Conservation (phyloP, 2,888 invertebrate species). For the Hymenopus coronatus region DNA sequence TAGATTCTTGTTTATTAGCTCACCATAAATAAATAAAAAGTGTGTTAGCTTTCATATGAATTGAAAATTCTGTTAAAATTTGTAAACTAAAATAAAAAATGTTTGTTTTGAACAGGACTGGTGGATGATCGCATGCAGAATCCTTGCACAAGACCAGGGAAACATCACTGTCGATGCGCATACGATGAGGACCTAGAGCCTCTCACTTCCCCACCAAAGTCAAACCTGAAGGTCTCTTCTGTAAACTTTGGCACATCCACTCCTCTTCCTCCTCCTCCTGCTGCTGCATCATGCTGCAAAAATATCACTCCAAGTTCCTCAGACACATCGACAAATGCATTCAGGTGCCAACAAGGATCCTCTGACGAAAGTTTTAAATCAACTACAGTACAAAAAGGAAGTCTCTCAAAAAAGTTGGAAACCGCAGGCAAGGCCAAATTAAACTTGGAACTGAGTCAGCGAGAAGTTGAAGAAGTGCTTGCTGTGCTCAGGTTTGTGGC, state of each 20-base stretch:
- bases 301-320: not conserved
- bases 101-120: constrained; percentile 4
- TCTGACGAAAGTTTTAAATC: not conserved
- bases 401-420: not conserved
- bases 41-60: no score
- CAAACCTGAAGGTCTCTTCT: not conserved
- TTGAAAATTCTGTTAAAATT: no score
- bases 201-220: not conserved
- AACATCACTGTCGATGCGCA: constrained; percentile 73
- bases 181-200: constrained; percentile 59
- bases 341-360: not conserved
- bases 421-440: constrained; percentile 33
- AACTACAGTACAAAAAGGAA: not conserved
- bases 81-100: no score
- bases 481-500: constrained; percentile 47
- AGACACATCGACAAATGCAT: not conserved
- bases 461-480: constrained; percentile 48
- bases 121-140: constrained; percentile 71
- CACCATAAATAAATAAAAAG: no score
- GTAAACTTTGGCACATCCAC: not conserved
- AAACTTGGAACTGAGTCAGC: constrained; percentile 46
- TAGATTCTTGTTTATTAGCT: no score
- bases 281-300: not conserved
- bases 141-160: constrained; percentile 69
- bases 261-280: not conserved